A percentile compares a stretch with the other conserved stretches of the same genome.
These are phyloP conservation scores for Rhegmatorhina hoffmannsi DNA, from an alignment of 2,113 vertebrate genomes.

Conservation along the genomic window DNA sequence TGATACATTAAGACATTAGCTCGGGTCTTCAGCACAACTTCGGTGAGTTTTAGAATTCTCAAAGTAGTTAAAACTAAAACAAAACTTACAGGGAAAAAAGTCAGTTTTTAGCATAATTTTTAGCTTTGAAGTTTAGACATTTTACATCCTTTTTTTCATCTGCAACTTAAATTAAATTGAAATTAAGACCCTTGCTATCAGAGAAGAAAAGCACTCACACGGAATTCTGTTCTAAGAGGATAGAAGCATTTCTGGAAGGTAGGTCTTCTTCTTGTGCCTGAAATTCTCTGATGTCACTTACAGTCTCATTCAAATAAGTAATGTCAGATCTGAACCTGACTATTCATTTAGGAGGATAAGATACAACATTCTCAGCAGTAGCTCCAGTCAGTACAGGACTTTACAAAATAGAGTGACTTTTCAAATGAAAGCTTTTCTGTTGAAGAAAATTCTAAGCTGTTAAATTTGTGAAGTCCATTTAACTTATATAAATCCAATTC, in stretches of 20 bases:
- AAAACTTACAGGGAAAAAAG: fast-evolving
- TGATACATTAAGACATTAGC: neutral
- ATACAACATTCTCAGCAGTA: neutral
- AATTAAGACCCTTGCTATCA: neutral
- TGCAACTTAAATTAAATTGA: neutral
- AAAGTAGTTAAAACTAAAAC: neutral
- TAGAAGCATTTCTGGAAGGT: neutral
- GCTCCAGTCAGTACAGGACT: neutral
- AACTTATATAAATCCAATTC: neutral
- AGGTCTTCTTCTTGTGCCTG: neutral
- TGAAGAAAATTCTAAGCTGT: neutral
- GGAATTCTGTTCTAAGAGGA: neutral
- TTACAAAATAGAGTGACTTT: neutral
- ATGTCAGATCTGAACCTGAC: neutral
- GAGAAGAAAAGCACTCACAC: fast-evolving
- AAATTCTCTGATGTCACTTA: neutral
- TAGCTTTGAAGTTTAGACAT: neutral
- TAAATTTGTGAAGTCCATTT: neutral
- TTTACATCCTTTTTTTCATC: neutral
- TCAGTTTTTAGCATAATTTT: neutral
- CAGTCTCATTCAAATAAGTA: neutral
- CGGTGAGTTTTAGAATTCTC: neutral
- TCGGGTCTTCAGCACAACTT: neutral
- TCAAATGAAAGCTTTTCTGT: neutral
- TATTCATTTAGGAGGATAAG: neutral